phyloP scores from a whole-genome alignment of 1,140 invertebrate genomes.

The Lithobius niger region DNA sequence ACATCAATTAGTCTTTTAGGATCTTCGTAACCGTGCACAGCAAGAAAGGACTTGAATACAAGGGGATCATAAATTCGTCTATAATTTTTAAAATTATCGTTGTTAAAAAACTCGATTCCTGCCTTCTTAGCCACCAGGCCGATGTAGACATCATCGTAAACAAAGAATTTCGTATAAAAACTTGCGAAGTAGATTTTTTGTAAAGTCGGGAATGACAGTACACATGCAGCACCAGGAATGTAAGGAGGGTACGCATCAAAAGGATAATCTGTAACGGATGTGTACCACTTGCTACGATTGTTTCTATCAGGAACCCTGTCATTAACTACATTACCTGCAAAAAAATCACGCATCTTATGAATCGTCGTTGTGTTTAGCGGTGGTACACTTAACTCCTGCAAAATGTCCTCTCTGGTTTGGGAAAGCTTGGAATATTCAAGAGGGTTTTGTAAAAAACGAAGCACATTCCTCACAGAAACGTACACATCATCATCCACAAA shows the following conservation, averaged over 20 bases:
- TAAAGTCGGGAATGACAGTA: conserved; percentile 58
- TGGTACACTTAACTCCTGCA: too few species aligned
- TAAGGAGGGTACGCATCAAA: conserved; percentile 79
- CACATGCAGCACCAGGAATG: conserved; percentile 72
- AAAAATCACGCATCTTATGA: too few species aligned
- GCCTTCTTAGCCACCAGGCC: conserved; percentile 67
- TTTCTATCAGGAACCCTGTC: conserved; percentile 62
- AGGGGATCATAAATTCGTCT: conserved; percentile 51
- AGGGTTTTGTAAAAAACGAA: too few species aligned
- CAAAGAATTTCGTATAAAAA: conserved; percentile 62
- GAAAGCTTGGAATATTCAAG: too few species aligned
- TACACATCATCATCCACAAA: too few species aligned
- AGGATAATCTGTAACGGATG: conserved; percentile 69
- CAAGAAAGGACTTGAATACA: conserved; percentile 62
- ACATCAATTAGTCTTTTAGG: conserved; percentile 51
- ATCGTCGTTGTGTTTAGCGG: too few species aligned
- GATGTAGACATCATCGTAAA: conserved; percentile 78
- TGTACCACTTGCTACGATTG: conserved; percentile 68
- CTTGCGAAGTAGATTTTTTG: conserved; percentile 58
- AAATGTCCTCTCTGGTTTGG: too few species aligned
- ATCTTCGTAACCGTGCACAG: conserved; percentile 67
- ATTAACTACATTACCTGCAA: conserved; percentile 62
- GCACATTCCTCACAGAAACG: too few species aligned
- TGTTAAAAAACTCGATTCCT: conserved; percentile 59
- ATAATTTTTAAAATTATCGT: conserved; percentile 65